Evolutionary conservation across 2,888 invertebrate genomes (phyloP).

Genomic region (Prosapia bicincta): DNA sequence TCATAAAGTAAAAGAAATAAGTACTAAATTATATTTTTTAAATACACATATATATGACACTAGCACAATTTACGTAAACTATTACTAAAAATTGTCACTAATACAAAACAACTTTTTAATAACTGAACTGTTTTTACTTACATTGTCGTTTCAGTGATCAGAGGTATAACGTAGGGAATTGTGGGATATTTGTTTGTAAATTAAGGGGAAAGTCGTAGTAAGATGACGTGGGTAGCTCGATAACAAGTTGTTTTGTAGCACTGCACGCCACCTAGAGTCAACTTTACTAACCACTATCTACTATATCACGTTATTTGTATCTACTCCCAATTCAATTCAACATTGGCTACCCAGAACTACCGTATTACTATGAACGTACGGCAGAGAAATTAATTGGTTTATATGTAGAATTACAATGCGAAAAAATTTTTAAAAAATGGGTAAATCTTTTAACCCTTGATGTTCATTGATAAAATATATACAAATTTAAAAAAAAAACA

Average conservation of each 20-base stretch:
- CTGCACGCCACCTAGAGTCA: not conserved
- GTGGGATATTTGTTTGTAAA: not conserved
- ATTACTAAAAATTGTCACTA: too few species aligned
- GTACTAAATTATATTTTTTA: too few species aligned
- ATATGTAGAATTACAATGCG: too few species aligned
- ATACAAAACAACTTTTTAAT: not conserved
- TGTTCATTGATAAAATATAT: too few species aligned
- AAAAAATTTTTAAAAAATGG: too few species aligned
- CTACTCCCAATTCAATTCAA: not conserved
- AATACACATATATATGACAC: too few species aligned
- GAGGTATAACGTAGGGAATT: not conserved
- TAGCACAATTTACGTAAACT: too few species aligned
- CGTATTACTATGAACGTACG: too few species aligned
- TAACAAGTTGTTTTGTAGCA: not conserved
- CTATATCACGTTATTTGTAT: not conserved
- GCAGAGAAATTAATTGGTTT: too few species aligned
- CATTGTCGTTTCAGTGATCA: not conserved
- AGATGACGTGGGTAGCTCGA: slow-evolving; percentile 2
- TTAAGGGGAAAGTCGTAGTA: slow-evolving; percentile 1
- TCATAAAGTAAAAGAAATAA: too few species aligned
- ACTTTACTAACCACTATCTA: not conserved
- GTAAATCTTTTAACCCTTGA: too few species aligned
- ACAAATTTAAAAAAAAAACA: too few species aligned
- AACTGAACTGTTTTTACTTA: not conserved
- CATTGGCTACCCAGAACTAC: not conserved